Percentiles rank a stretch among this genome's conserved stretches.
phyloP scores from a whole-genome alignment of 2,797 vertebrate species.

The Amniataba percoides region DNA sequence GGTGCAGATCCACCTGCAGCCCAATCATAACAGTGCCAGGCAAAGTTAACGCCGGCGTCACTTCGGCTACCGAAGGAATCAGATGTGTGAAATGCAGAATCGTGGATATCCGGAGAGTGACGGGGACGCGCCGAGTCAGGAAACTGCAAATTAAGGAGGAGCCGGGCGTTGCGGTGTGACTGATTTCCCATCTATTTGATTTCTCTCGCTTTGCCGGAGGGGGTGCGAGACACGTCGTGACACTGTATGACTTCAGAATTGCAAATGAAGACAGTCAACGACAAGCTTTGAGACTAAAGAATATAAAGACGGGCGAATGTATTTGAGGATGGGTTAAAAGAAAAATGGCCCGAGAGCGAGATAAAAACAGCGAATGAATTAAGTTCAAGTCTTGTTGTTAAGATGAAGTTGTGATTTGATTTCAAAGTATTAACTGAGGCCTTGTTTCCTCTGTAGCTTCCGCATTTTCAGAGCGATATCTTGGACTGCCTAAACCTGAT shows the following conservation, averaged over 20 bases:
- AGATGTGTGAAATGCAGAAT: constrained; percentile 51
- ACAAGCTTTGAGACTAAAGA: constrained; percentile 20
- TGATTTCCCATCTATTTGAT: constrained; percentile 63
- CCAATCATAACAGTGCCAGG: constrained; percentile 42
- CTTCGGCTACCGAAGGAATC: constrained; percentile 32
- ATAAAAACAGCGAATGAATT: not conserved
- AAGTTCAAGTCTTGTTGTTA: not conserved
- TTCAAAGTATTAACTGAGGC: not conserved
- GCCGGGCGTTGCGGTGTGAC: constrained; percentile 34
- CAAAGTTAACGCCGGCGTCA: constrained; percentile 34
- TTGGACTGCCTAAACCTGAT: constrained; percentile 93
- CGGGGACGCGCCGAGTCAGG: constrained; percentile 23
- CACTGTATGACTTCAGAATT: constrained; percentile 45
- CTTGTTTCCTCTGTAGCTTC: constrained; percentile 86
- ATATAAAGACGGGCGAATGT: constrained; percentile 49
- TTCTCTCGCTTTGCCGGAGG: constrained; percentile 52
- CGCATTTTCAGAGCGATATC: constrained; percentile 95
- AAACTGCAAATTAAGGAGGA: constrained; percentile 71
- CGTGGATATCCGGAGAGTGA: constrained; percentile 12
- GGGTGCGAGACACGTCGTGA: constrained; percentile 32
- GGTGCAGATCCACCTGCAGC: constrained; percentile 26
- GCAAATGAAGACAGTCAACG: constrained; percentile 56
- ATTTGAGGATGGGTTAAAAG: constrained; percentile 42
- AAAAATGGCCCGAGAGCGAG: not conserved
- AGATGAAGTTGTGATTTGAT: not conserved